These are phyloP conservation scores for Musca domestica DNA, from an alignment of 1,140 invertebrate species.

Conservation along the genomic window DNA sequence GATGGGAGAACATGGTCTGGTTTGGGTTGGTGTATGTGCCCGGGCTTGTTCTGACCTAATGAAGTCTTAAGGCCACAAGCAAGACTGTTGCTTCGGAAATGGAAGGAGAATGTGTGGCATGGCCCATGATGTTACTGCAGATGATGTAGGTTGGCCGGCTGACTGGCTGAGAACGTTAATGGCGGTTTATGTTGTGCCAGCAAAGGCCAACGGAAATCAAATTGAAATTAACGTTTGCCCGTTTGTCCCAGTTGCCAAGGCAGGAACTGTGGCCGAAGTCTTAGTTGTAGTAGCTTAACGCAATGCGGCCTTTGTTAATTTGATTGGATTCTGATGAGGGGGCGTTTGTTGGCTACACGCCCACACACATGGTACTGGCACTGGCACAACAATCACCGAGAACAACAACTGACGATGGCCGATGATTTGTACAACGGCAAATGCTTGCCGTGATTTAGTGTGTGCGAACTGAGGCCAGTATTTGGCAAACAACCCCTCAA, in stretches of 20 bases:
- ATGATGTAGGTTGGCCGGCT: not conserved
- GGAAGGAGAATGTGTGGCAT: too few relatives aligned
- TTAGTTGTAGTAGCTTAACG: slow-evolving; percentile 32
- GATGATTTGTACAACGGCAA: too few relatives aligned
- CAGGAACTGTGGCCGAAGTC: slow-evolving; percentile 29
- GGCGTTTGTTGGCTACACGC: slow-evolving; percentile 46
- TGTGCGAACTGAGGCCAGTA: not conserved
- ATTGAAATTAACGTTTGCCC: slow-evolving; percentile 52
- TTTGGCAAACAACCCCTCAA: slow-evolving; percentile 25
- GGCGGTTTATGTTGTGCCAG: slow-evolving; percentile 37
- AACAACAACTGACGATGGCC: not conserved
- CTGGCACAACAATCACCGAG: slow-evolving; percentile 34
- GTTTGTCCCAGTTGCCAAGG: slow-evolving; percentile 28
- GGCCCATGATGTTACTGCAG: slow-evolving; percentile 3
- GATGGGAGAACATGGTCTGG: not conserved
- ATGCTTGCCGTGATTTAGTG: slow-evolving; percentile 20
- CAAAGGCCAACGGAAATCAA: slow-evolving; percentile 44
- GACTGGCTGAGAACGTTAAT: slow-evolving; percentile 35
- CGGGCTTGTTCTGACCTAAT: slow-evolving; percentile 49
- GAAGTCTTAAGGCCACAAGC: slow-evolving; percentile 35
- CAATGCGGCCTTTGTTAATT: slow-evolving; percentile 47
- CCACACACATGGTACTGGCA: slow-evolving; percentile 51
- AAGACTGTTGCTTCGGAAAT: not conserved
- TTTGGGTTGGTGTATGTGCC: not conserved
- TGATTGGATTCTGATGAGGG: slow-evolving; percentile 54